phyloP scores from a whole-genome alignment of 1,140 invertebrate genomes.

The Pseudomyrmex sp. region DNA sequence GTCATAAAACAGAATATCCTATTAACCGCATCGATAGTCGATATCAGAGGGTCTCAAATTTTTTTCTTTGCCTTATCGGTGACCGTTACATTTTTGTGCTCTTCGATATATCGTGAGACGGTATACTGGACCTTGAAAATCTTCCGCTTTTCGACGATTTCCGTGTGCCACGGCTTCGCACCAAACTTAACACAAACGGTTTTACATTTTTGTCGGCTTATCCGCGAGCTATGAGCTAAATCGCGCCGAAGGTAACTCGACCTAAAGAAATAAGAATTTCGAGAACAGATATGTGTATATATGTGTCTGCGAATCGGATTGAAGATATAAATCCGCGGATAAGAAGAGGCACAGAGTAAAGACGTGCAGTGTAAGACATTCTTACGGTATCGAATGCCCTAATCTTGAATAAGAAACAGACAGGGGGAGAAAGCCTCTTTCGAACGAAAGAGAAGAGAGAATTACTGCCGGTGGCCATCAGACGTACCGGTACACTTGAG shows the following conservation, averaged over 20 bases:
- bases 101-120: constrained; percentile 7
- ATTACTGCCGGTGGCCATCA: constrained; percentile 30
- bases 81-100: constrained; percentile 12
- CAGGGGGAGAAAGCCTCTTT: not conserved
- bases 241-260: constrained; percentile 19
- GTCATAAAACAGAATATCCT: constrained; percentile 56
- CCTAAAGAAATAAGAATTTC: constrained; percentile 63
- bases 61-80: constrained; percentile 43
- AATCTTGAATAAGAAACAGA: constrained; percentile 71
- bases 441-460: constrained; percentile 27
- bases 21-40: constrained; percentile 58
- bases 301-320: constrained; percentile 2
- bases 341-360: constrained; percentile 18
- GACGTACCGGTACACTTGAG: constrained; percentile 65
- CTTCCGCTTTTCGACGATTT: not conserved
- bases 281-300: constrained; percentile 21
- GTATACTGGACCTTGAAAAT: not conserved
- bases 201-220: constrained; percentile 38
- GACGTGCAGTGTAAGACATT: constrained; percentile 22
- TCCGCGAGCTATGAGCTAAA: constrained; percentile 1
- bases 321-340: constrained; percentile 58
- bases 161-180: not conserved
- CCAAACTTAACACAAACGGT: not conserved
- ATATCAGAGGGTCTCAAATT: constrained; percentile 19
- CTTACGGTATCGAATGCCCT: constrained; percentile 32